A percentile compares a stretch with the other conserved stretches of the same genome.
Evolutionary conservation across 2,888 invertebrate genomes (phyloP).

Genomic region (Hipparchia semele): DNA sequence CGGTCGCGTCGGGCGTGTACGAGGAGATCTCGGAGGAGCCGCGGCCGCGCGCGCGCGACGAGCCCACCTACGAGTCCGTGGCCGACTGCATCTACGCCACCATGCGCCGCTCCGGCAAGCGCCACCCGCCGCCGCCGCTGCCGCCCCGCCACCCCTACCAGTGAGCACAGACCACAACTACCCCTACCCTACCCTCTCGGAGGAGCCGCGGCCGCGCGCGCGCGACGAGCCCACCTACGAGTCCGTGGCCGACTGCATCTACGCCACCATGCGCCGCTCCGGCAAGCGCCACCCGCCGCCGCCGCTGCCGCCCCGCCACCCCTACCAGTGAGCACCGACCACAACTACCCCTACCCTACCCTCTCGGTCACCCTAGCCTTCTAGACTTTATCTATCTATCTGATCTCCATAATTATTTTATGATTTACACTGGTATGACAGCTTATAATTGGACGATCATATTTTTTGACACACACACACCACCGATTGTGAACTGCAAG

Average conservation of each 20-base stretch:
- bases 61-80: constrained; percentile 74
- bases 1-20: constrained; percentile 86
- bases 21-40: constrained; percentile 85
- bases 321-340: constrained; percentile 43
- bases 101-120: constrained; percentile 39
- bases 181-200: constrained; percentile 59
- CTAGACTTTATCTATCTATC: too few species aligned
- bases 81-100: constrained; percentile 62
- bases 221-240: constrained; percentile 69
- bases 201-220: constrained; percentile 53
- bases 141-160: constrained; percentile 46
- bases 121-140: constrained; percentile 35
- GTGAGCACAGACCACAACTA: constrained; percentile 32
- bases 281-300: constrained; percentile 34
- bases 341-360: neutral
- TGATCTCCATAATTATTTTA: too few species aligned
- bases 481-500: too few species aligned
- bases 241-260: constrained; percentile 66
- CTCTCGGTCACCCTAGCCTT: too few species aligned
- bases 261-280: constrained; percentile 48
- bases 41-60: constrained; percentile 44
- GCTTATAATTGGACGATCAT: too few species aligned
- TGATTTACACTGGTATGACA: too few species aligned
- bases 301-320: constrained; percentile 42
- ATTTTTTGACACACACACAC: too few species aligned